A percentile compares a stretch with the other conserved stretches of the same genome.
These are phyloP conservation scores for Callipepla californica DNA, from an alignment of 2,113 vertebrate species.

Conservation along the genomic window DNA sequence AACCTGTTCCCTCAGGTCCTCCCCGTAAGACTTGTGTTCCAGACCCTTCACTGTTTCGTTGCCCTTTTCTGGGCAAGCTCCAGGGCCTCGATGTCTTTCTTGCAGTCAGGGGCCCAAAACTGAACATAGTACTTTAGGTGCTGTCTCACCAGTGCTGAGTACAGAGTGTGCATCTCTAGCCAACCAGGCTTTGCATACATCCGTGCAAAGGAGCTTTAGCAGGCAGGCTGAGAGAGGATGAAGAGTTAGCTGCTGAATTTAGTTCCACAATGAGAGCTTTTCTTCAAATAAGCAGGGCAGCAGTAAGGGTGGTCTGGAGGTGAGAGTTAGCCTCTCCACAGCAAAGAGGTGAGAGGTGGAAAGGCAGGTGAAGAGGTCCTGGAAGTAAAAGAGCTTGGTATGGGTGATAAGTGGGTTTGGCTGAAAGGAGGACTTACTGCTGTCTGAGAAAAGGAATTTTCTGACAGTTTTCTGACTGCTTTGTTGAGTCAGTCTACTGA, in stretches of 20 bases:
- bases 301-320: background rate
- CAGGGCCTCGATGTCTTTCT: too few relatives aligned
- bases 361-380: background rate
- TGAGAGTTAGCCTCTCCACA: background rate
- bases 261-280: background rate
- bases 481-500: background rate
- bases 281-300: background rate
- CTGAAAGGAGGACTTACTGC: background rate
- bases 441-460: background rate
- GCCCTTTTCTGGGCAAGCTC: too few relatives aligned
- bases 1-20: too few relatives aligned
- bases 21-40: too few relatives aligned
- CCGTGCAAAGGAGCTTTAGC: background rate
- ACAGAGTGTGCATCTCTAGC: background rate
- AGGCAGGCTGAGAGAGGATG: background rate
- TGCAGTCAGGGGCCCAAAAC: too few relatives aligned
- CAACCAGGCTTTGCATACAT: background rate
- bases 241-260: background rate
- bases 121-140: too few relatives aligned
- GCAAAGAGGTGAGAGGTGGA: background rate
- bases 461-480: background rate
- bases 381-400: background rate
- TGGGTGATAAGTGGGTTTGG: background rate
- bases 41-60: too few relatives aligned
- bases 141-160: too few relatives aligned